A percentile compares a stretch with the other conserved stretches of the same genome.
These are phyloP conservation scores for Magallana ariakensis DNA, from an alignment of 1,140 invertebrate species.

Conservation along the genomic window DNA sequence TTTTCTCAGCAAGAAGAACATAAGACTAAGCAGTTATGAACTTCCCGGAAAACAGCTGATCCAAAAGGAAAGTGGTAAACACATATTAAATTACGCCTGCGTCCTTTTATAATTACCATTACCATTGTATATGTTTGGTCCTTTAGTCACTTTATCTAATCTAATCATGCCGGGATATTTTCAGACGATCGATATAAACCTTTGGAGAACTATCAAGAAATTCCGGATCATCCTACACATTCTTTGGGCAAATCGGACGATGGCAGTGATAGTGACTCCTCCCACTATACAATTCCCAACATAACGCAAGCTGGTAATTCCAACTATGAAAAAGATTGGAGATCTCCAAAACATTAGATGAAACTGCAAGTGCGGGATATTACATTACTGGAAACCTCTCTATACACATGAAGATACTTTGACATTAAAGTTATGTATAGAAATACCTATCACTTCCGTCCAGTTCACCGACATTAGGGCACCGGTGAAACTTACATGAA, in stretches of 20 bases:
- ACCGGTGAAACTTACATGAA: too few relatives aligned
- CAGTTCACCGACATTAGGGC: too few relatives aligned
- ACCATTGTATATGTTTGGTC: too few relatives aligned
- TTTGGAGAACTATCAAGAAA: not conserved
- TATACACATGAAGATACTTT: too few relatives aligned
- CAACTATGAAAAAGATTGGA: too few relatives aligned
- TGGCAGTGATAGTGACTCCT: not conserved
- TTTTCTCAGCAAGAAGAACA: not conserved
- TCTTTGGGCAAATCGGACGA: not conserved
- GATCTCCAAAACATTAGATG: too few relatives aligned
- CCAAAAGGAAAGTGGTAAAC: conserved; percentile 2
- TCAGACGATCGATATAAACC: not conserved
- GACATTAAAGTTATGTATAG: too few relatives aligned
- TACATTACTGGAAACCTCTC: too few relatives aligned
- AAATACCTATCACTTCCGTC: too few relatives aligned
- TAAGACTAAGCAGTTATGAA: conserved; percentile 1
- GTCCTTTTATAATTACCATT: too few relatives aligned
- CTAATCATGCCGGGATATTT: not conserved
- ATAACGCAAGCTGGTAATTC: not conserved
- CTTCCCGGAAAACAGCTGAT: not conserved
- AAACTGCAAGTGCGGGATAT: too few relatives aligned
- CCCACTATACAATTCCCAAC: not conserved
- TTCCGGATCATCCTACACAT: not conserved
- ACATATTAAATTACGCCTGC: not conserved
- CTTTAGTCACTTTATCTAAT: too few relatives aligned